phyloP scores from a whole-genome alignment of 1,140 invertebrate species.

The Macrobrachium rosenbergii region DNA sequence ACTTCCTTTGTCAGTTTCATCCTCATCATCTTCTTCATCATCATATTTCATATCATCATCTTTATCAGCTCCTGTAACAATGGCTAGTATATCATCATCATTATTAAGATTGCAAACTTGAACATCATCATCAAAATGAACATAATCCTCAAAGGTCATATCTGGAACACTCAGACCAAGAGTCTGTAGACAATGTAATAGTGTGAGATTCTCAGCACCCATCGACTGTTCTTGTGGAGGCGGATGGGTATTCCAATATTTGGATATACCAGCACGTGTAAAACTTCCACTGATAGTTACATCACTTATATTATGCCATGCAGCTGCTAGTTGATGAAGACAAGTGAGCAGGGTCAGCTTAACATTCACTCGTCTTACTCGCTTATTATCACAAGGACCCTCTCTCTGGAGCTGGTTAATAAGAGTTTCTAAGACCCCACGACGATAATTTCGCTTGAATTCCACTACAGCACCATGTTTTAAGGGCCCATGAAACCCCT shows the following conservation, averaged over 20 bases:
- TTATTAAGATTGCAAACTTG: slow-evolving; percentile 61
- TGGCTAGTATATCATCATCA: slow-evolving; percentile 63
- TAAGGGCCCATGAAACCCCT: slow-evolving; percentile 54
- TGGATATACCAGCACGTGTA: slow-evolving; percentile 52
- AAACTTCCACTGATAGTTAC: slow-evolving; percentile 57
- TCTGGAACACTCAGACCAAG: slow-evolving; percentile 42
- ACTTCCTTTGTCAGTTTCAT: slow-evolving; percentile 28
- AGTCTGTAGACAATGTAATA: slow-evolving; percentile 38
- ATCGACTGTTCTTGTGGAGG: slow-evolving; percentile 39
- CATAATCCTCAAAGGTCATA: slow-evolving; percentile 62
- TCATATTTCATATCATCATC: slow-evolving; percentile 41
- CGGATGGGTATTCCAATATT: slow-evolving; percentile 57
- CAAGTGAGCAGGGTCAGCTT: slow-evolving; percentile 51
- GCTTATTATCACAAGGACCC: background rate
- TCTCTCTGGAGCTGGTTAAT: slow-evolving; percentile 50
- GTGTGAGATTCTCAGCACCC: slow-evolving; percentile 50
- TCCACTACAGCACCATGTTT: slow-evolving; percentile 37
- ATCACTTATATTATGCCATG: slow-evolving; percentile 63
- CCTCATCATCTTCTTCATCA: slow-evolving; percentile 46
- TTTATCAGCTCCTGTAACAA: slow-evolving; percentile 53
- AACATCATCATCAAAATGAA: slow-evolving; percentile 62
- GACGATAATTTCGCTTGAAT: slow-evolving; percentile 60
- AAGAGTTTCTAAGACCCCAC: slow-evolving; percentile 51
- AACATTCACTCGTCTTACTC: slow-evolving; percentile 28
- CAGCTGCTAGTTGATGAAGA: slow-evolving; percentile 55